A percentile compares a stretch with the other conserved stretches of the same genome.
phyloP scores from a whole-genome alignment of 1,140 invertebrate genomes.

The Hycleus phaleratus region DNA sequence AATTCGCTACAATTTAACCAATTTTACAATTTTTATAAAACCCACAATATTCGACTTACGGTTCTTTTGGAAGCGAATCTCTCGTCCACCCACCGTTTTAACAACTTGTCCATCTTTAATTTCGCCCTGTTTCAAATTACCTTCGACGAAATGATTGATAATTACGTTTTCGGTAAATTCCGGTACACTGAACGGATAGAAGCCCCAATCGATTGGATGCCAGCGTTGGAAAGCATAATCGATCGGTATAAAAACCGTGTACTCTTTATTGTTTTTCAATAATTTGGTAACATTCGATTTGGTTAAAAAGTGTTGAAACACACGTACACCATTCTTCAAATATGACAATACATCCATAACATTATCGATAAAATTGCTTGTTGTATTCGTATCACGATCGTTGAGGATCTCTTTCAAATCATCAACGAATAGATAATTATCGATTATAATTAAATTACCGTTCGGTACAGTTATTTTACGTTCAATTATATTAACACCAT shows the following conservation, averaged over 20 bases:
- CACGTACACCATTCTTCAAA: constrained; percentile 53
- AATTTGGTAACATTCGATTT: constrained; percentile 51
- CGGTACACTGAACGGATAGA: constrained; percentile 58
- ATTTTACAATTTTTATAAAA: too few relatives aligned
- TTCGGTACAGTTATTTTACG: constrained; percentile 40
- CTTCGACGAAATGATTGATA: constrained; percentile 53
- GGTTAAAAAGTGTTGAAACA: constrained; percentile 55
- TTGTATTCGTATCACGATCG: constrained; percentile 15
- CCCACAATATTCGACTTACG: constrained; percentile 39
- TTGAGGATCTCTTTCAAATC: constrained; percentile 26
- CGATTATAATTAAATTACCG: constrained; percentile 44
- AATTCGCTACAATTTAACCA: constrained; percentile 34
- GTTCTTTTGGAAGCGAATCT: constrained; percentile 48
- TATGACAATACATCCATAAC: constrained; percentile 51
- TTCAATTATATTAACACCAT: constrained; percentile 41
- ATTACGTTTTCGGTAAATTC: constrained; percentile 56
- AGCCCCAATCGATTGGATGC: constrained; percentile 63
- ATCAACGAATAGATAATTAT: constrained; percentile 44
- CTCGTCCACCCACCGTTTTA: constrained; percentile 49
- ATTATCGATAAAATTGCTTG: constrained; percentile 47
- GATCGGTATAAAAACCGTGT: constrained; percentile 55
- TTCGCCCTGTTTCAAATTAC: constrained; percentile 48
- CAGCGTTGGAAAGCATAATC: constrained; percentile 57
- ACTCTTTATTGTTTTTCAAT: constrained; percentile 49
- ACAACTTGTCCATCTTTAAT: constrained; percentile 47